phyloP scores from a whole-genome alignment of 2,797 vertebrate genomes.

The Labeo calbasu region DNA sequence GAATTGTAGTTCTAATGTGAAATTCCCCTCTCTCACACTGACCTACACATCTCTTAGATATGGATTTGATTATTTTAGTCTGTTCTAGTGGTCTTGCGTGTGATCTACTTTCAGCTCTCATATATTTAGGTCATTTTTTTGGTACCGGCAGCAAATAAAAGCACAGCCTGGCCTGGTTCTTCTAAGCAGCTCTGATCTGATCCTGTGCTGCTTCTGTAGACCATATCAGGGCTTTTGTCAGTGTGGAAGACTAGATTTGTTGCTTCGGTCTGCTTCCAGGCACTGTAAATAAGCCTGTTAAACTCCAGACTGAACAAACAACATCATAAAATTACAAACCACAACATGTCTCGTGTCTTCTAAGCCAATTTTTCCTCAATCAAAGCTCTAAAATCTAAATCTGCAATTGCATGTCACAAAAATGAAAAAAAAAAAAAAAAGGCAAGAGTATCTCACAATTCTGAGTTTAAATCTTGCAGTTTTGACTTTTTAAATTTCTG shows the following conservation, averaged over 20 bases:
- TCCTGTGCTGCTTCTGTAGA: not conserved
- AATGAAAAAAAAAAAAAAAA: not conserved
- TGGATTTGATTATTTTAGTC: constrained; percentile 9
- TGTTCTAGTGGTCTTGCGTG: constrained; percentile 21
- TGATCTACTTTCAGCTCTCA: constrained; percentile 7
- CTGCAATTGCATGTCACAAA: not conserved
- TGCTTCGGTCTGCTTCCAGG: not conserved
- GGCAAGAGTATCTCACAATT: too few species aligned
- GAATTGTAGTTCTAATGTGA: not conserved
- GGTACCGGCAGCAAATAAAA: constrained; percentile 36
- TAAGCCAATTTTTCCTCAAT: not conserved
- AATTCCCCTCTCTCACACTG: not conserved
- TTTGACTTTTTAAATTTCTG: not conserved
- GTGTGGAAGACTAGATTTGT: not conserved
- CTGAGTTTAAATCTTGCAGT: not conserved
- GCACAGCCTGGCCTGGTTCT: constrained; percentile 48
- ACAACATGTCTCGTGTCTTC: not conserved
- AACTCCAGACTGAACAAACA: not conserved
- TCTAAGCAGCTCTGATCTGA: not conserved
- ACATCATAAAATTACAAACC: not conserved
- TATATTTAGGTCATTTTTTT: constrained; percentile 48
- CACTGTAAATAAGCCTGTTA: not conserved
- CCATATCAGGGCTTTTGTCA: not conserved
- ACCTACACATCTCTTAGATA: not conserved
- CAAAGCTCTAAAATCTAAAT: not conserved